Evolutionary conservation across 2,888 invertebrate genomes (phyloP).

Genomic region (Microplitis deprimator): DNA sequence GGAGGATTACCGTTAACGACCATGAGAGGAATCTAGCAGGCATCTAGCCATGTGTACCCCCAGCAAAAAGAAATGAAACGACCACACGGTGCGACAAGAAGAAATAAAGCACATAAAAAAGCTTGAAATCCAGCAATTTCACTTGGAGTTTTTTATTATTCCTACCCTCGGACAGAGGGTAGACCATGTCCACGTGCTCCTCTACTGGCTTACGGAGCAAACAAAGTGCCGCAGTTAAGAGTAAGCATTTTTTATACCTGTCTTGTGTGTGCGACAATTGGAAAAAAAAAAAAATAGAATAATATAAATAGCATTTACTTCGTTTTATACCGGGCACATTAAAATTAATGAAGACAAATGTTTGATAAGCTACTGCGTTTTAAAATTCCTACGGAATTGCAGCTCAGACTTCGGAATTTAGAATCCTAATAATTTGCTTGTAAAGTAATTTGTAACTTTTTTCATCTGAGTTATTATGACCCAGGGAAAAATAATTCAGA

Average conservation of each 20-base stretch:
- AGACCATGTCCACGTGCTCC: background rate
- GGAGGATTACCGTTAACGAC: background rate
- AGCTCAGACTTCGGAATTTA: background rate
- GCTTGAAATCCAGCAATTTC: background rate
- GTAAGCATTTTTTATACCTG: conserved; percentile 9
- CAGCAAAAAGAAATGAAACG: background rate
- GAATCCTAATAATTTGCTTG: background rate
- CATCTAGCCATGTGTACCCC: background rate
- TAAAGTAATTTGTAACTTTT: too few species aligned
- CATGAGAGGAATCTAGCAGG: background rate
- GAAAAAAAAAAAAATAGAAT: background rate
- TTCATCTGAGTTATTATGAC: too few species aligned
- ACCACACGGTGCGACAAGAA: background rate
- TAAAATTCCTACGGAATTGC: background rate
- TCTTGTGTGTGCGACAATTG: conserved; percentile 10
- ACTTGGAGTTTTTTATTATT: background rate
- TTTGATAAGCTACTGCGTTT: background rate
- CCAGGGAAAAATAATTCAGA: too few species aligned
- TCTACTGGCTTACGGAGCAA: background rate
- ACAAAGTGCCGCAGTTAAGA: conserved; percentile 19
- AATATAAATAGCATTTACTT: background rate
- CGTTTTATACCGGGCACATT: background rate
- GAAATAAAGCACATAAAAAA: background rate
- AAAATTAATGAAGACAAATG: conserved; percentile 17
- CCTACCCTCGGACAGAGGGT: background rate